Evolutionary conservation across 2,888 invertebrate genomes (phyloP), one percentile per base, ranked within the genome.

Genomic region (Orchesellides sinensis): DNA sequence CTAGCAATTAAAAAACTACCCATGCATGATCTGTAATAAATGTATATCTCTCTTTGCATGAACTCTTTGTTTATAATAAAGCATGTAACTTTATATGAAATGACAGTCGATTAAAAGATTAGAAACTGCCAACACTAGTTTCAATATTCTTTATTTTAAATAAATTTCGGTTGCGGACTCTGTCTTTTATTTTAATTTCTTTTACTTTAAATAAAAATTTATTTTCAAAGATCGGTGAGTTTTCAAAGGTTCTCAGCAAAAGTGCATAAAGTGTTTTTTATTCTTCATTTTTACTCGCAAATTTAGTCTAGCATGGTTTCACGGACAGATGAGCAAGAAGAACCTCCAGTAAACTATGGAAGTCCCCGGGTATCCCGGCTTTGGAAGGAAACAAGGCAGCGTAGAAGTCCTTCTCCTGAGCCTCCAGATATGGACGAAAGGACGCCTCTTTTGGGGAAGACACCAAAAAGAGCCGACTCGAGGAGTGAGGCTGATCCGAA

Each of bases 291-390:
- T 2, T 25, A 19, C 49, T 19, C 25, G 17, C 23, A 23, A 54
- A 21, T 66, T 23, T 49, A 75, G 79, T 59, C 70, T 47, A 79
- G 79, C 35, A 79, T 79, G 79, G n/a, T 23, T 4, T 69, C 70
- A 23, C 40, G 14, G 35, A n/a, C 35, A 14, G 70, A 69, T 35
- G 70, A 52, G 5, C n/a, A 14, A 12, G 49, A 54, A n/a, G n/a
- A n/a, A 21, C 14, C 35, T 6, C 25, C 19, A 23, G 66, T 61
- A 23, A 59, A 14, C 4, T 78, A 78, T 35, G 78, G 78, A 69
- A 79, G 79, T 61, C 79, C 79, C 1, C 19, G 79, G 27, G 40
- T 47, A 17, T 63, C 79, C 8, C 35, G 61, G 21, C 79, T 70
- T n/a, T 79, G 79, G 79, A 79, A 68, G 23, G 54, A 27, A 29